Evolutionary conservation across 2,797 vertebrate genomes (phyloP).

Genomic region (Eurystomus glaucurus): DNA sequence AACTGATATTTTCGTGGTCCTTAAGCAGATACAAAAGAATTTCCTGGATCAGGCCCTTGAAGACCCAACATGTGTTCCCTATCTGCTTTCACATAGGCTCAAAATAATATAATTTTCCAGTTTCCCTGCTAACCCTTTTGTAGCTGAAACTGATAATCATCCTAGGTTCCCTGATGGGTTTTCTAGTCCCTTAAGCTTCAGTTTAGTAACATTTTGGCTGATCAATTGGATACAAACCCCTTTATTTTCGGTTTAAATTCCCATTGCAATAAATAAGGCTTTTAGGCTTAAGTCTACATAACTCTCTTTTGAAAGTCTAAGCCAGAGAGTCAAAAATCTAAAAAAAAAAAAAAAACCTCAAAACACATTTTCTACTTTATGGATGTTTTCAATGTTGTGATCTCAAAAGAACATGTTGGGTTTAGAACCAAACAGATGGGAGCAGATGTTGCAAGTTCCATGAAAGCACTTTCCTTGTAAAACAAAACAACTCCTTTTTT

Average conservation of each 20-base stretch:
- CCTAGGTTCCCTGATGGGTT: not conserved
- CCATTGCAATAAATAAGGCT: slow-evolving; percentile 61
- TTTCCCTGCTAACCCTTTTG: slow-evolving; percentile 32
- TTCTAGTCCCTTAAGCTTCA: slow-evolving; percentile 54
- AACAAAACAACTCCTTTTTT: not conserved
- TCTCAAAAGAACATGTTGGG: slow-evolving; percentile 5
- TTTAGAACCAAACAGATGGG: not conserved
- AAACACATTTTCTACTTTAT: slow-evolving; percentile 29
- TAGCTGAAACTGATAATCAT: slow-evolving; percentile 48
- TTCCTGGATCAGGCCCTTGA: not conserved
- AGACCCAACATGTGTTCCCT: slow-evolving; percentile 14
- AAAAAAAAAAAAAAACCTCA: not conserved
- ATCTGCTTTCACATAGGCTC: not conserved
- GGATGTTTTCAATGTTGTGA: slow-evolving; percentile 33
- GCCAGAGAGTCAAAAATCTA: slow-evolving; percentile 21
- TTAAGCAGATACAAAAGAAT: slow-evolving; percentile 19
- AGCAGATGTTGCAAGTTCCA: slow-evolving; percentile 50
- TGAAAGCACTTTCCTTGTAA: slow-evolving; percentile 10
- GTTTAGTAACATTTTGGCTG: slow-evolving; percentile 68
- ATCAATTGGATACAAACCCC: slow-evolving; percentile 41
- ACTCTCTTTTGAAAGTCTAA: slow-evolving; percentile 32
- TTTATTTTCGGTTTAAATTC: slow-evolving; percentile 72
- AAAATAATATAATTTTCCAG: slow-evolving; percentile 50
- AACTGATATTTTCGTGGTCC: not conserved
- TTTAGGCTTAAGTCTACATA: slow-evolving; percentile 57